Percentiles rank a stretch among this genome's conserved stretches.
Conservation (phyloP, 2,797 vertebrate genomes). For the Megaceryle alcyon region DNA sequence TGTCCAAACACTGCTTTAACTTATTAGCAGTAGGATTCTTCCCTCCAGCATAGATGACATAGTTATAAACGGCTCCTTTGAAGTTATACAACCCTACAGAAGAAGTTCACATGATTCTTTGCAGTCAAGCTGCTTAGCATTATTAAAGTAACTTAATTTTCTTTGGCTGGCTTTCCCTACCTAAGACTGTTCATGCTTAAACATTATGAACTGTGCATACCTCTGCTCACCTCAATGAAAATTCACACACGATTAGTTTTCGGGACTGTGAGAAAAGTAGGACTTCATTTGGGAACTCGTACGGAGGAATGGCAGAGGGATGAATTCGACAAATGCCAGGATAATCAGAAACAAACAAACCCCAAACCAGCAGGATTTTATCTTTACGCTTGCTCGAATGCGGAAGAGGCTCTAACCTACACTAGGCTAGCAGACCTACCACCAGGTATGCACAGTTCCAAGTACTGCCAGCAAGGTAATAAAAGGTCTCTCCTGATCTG, state of each 20-base stretch:
- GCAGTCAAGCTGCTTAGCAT: conserved; percentile 39
- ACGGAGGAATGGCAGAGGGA: neutral
- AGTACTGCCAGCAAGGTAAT: neutral
- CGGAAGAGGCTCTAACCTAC: neutral
- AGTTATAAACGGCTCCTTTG: conserved; percentile 54
- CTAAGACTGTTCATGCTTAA: neutral
- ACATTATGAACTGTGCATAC: neutral
- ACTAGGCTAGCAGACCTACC: neutral
- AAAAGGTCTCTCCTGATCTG: neutral
- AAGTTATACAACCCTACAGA: conserved; percentile 57
- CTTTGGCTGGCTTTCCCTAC: conserved; percentile 12
- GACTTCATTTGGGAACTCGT: neutral
- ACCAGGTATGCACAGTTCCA: neutral
- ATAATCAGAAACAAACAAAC: neutral
- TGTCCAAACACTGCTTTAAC: conserved; percentile 41
- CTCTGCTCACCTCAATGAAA: conserved; percentile 40
- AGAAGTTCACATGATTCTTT: conserved; percentile 52
- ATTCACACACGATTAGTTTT: neutral
- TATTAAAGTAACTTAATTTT: conserved; percentile 61
- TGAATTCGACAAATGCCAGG: neutral
- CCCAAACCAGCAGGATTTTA: neutral
- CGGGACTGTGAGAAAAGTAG: conserved; percentile 30
- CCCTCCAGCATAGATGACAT: conserved; percentile 55
- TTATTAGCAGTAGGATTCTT: conserved; percentile 44
- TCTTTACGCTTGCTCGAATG: neutral